Evolutionary conservation across 92 coral and sea anemone genomes (phyloP).

Genomic region (Ricordea florida): DNA sequence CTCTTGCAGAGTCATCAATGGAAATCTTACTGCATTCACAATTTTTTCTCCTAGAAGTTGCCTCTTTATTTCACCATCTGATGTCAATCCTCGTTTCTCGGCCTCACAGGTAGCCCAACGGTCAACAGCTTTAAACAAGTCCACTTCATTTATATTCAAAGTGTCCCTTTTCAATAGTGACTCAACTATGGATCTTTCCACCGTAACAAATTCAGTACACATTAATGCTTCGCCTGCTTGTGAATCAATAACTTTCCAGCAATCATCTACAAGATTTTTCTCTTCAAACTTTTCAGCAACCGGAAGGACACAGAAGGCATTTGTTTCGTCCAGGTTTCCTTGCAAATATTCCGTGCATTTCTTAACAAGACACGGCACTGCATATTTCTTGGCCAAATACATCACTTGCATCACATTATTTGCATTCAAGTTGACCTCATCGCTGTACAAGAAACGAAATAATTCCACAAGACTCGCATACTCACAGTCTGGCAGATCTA

Average conservation of each 20-base stretch:
- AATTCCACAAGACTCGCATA: conserved; percentile 43
- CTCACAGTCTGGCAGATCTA: conserved; percentile 51
- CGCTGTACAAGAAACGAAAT: conserved; percentile 36
- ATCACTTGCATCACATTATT: conserved; percentile 36
- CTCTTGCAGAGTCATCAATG: too few species aligned
- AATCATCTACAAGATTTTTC: conserved; percentile 15
- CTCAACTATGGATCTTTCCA: conserved; percentile 39
- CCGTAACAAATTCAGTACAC: conserved; percentile 23
- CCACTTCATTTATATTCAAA: conserved; percentile 30
- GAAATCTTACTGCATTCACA: neutral
- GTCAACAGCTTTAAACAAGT: conserved; percentile 54
- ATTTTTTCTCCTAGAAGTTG: conserved; percentile 36
- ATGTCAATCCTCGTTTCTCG: neutral
- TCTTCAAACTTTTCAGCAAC: conserved; percentile 46
- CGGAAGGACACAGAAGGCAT: conserved; percentile 52
- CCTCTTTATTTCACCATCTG: conserved; percentile 42
- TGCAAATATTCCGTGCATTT: conserved; percentile 37
- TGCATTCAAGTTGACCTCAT: conserved; percentile 35
- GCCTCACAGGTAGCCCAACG: conserved; percentile 58
- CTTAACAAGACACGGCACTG: conserved; percentile 30
- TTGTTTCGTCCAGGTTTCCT: conserved; percentile 51
- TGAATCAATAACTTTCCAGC: conserved; percentile 46
- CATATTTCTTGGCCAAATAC: conserved; percentile 62
- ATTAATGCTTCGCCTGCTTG: conserved; percentile 31
- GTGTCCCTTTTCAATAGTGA: conserved; percentile 34